Evolutionary conservation across 2,888 invertebrate genomes (phyloP).

Genomic region (Agonopterix alstromeriana): DNA sequence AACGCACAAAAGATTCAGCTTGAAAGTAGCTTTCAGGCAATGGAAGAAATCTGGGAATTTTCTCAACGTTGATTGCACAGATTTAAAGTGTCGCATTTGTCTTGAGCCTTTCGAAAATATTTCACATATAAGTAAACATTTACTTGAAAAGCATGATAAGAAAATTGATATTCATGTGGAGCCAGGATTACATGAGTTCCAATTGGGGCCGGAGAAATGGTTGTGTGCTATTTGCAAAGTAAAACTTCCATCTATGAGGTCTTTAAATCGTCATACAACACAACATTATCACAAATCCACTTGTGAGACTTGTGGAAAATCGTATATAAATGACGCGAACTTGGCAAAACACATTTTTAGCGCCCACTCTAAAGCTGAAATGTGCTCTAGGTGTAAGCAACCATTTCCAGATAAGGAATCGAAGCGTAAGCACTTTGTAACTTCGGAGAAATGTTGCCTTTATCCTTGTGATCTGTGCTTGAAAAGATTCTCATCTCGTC

Average conservation of each 20-base stretch:
- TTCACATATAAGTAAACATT: slow-evolving; percentile 39
- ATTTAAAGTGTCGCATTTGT: slow-evolving; percentile 50
- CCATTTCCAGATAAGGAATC: slow-evolving; percentile 38
- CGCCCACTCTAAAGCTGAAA: slow-evolving; percentile 38
- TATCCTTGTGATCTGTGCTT: slow-evolving; percentile 49
- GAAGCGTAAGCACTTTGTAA: slow-evolving; percentile 40
- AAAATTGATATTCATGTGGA: slow-evolving; percentile 36
- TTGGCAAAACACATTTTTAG: slow-evolving; percentile 51
- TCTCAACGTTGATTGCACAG: slow-evolving; percentile 53
- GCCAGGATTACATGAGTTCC: slow-evolving; percentile 52
- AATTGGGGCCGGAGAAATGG: slow-evolving; percentile 43
- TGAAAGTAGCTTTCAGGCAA: slow-evolving; percentile 54
- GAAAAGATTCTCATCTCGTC: slow-evolving; percentile 56
- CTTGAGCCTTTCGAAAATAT: slow-evolving; percentile 29
- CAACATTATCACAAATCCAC: slow-evolving; percentile 51
- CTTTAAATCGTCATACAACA: slow-evolving; percentile 52
- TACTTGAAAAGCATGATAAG: slow-evolving; percentile 33
- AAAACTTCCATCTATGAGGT: slow-evolving; percentile 43
- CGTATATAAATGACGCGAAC: slow-evolving; percentile 46
- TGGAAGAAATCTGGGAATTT: slow-evolving; percentile 37
- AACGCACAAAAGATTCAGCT: slow-evolving; percentile 38
- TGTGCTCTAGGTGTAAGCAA: slow-evolving; percentile 55
- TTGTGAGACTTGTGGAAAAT: slow-evolving; percentile 55
- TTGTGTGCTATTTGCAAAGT: slow-evolving; percentile 41
- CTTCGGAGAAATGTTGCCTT: slow-evolving; percentile 43